Evolutionary conservation across 2,797 vertebrate genomes (phyloP).

Genomic region (Sitta carolinensis): DNA sequence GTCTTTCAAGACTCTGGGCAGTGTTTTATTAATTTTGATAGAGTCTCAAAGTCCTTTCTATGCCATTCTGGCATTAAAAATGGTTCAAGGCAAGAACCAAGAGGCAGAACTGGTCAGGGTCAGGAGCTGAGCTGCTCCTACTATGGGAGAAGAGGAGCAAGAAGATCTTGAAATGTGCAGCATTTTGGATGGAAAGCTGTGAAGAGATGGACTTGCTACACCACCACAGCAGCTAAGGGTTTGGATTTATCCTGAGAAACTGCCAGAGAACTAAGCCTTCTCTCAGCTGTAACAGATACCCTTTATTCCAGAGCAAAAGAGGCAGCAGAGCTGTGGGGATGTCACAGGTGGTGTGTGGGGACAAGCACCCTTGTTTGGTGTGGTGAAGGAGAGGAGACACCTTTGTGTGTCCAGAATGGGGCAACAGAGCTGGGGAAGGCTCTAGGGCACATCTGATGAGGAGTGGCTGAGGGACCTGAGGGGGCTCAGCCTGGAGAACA

Average conservation of each 20-base stretch:
- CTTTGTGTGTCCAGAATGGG: background rate
- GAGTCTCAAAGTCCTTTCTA: background rate
- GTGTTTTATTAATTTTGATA: background rate
- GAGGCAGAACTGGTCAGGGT: background rate
- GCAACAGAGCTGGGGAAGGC: background rate
- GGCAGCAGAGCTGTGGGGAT: background rate
- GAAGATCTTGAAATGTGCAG: background rate
- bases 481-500: background rate
- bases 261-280: background rate
- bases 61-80: background rate
- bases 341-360: background rate
- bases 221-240: fast-evolving
- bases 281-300: background rate
- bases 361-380: background rate
- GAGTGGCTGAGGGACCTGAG: background rate
- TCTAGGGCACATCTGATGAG: background rate
- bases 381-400: background rate
- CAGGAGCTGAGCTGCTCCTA: background rate
- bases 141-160: background rate
- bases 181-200: background rate
- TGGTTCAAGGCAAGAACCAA: background rate
- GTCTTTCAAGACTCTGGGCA: background rate
- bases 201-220: background rate
- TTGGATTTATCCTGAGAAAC: background rate
- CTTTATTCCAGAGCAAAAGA: background rate